Base-by-base conservation (phyloP, 2,888 invertebrate genomes). In the Drymonia ruficornis region DNA sequence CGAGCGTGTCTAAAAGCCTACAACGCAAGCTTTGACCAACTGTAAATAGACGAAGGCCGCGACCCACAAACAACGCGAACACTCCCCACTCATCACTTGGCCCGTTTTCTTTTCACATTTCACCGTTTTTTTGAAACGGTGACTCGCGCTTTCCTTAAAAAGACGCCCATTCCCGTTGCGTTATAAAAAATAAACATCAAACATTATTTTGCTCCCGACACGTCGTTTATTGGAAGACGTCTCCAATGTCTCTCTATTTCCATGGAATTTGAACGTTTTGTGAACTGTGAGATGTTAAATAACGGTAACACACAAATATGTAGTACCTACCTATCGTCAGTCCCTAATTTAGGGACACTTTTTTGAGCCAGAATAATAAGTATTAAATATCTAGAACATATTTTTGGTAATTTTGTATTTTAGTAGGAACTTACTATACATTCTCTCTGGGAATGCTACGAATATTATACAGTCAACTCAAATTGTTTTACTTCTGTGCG, bases 111-210 rank as follows among this genome's bases (percentile, higher is more conserved):
- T 81, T 87, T 80, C 78, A 84, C 60, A 70, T 70, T 16, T 42
- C n/a, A 23, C 23, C 23, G 23, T 74, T 81, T 70, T 28, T 45
- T 45, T 74, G 81, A 76, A 83, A 84, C 83, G 67, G 75, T 84
- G 86, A 87, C 83, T 81, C 57, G 83, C 85, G 65, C 70, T 83
- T 81, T 74, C 59, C 67, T 69, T 65, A 61, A 66, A 79, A 78
- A 74, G 70, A 67, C 56, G 55, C 59, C 54, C 38, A 9, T 31
- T 31, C 3, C 31, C 18, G 15, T 31, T 1, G 48, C 61, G 63
- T 67, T 70, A 75, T 70, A 78, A 74, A 60, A 79, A 76, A 81
- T 76, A 79, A 78, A 81, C 73, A 79, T 75, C 80, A 67, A 56
- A 69, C 68, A 68, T 76, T 70, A 59, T 72, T 65, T 67, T 52